Conservation (phyloP, 1,140 invertebrate genomes). For the Scaptomyza hsui region DNA sequence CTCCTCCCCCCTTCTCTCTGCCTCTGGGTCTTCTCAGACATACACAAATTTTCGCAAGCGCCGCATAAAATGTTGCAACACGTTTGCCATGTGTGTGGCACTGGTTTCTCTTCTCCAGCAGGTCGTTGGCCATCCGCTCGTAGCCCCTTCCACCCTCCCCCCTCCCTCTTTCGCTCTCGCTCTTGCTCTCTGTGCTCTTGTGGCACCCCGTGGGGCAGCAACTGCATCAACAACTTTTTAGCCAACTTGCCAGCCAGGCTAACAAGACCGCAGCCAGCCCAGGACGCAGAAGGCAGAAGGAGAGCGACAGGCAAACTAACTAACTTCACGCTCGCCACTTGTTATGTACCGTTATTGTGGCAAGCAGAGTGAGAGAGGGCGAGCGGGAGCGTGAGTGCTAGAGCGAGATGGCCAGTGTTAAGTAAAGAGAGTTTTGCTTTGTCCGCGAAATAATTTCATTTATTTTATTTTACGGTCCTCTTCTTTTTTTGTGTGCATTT, state of each 20-base stretch:
- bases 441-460: constrained; percentile 66
- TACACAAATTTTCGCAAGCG: constrained; percentile 57
- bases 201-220: constrained; percentile 40
- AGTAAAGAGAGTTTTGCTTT: constrained; percentile 51
- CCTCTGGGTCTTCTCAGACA: background rate
- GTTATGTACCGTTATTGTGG: constrained; percentile 73
- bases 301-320: constrained; percentile 61
- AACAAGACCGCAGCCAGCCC: constrained; percentile 63
- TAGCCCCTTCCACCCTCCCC: background rate
- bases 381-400: background rate
- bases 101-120: constrained; percentile 19
- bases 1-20: background rate
- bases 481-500: constrained; percentile 21
- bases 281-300: too few relatives aligned
- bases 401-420: background rate
- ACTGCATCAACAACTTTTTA: constrained; percentile 80
- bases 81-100: constrained; percentile 56
- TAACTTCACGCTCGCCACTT: constrained; percentile 74
- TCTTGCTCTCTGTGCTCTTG: background rate
- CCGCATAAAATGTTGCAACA: constrained; percentile 69
- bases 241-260: constrained; percentile 76
- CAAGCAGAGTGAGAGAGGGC: constrained; percentile 13
- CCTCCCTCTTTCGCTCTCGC: background rate
- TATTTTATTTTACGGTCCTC: constrained; percentile 18
- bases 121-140: constrained; percentile 61